Base-by-base conservation (phyloP, 2,888 invertebrate species). In the Poecilobothrus nobilitatus region DNA sequence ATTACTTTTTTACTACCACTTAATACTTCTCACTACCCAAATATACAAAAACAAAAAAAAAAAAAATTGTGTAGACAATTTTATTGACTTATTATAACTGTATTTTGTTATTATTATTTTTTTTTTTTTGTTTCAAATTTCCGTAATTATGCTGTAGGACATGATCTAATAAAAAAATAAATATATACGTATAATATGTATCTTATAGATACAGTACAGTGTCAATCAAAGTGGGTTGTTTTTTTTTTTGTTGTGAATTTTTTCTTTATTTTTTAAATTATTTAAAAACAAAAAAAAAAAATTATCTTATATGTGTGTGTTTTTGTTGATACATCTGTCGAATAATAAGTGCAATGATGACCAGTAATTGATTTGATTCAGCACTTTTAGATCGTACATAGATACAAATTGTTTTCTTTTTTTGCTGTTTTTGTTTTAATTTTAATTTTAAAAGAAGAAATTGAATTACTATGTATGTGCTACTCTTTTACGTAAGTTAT, bases 261-360 rank as follows among this genome's bases (percentile, higher is more conserved):
- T 79, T 72, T 73, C n/a, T 79, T 78, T 27, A 5, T 27, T 27
- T 27, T 27, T 27, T 27, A 27, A 27, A 27, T 27, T 27, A 4
- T 27, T 27, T 27, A 27, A 2, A 27, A 27, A 27, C 2, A 27
- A 27, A 27, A 27, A 27, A 27, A 27, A 75, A 78, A 80, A 81
- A 78, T 72, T 77, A 79, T 63, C 71, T 78, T 53, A 9, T 53
- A 9, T 18, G 53, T 53, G 18, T 53, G 70, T 81, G 18, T 79
- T 79, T 70, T 77, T 80, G 0, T 70, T 78, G 27, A 79, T 79
- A 77, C 76, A 78, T 62, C 71, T 80, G 63, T 77, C 81, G 68
- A 78, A 79, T 18, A 80, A 78, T 63, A 77, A 79, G 3, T 77
- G 80, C 63, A 74, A 18, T 53, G 53, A 53, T 53, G 53, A 53